Evolutionary conservation across 2,888 invertebrate species (phyloP), one percentile per base, ranked within the genome.

Genomic region (Bellardia pandia): DNA sequence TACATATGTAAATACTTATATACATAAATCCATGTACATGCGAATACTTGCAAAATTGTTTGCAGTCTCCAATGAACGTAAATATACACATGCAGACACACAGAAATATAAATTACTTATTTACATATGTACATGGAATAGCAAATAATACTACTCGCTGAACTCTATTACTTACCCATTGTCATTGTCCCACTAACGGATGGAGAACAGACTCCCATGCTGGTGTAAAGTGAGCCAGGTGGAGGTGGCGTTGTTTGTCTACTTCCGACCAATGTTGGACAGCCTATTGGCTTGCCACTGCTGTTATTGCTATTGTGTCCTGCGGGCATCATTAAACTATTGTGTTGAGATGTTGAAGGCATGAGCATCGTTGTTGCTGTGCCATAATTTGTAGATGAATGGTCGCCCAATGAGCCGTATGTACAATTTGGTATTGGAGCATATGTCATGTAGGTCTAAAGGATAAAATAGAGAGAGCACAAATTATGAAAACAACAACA

Each of bases 291-390:
- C 8, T 82, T 88, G 71, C 86, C 83, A 82, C 84, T 89, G 72
- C 71, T 80, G 68, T 75, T 82, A 60, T 85, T 88, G 71, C 82
- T 85, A 66, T 88, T 87, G 76, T 89, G 89, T 78, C 88, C 88
- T 58, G 89, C 86, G 33, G 89, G 89, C 40, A 90, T 89, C 45
- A 91, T 89, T 88, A 92, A 89, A 80, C 90, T 91, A 88, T 90
- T 89, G 60, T 90, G 90, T 86, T 90, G 90, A 77, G 89, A 89
- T 76, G 90, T 90, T 58, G 85, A 66, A 58, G 93, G 93, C 91
- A 93, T 93, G 64, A 93, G 90, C 89, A 93, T 91, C 42, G 93
- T 92, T 75, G 93, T 91, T 60, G 92, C 91, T 69, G 93, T 90
- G 51, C 91, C 90, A 78, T 92, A 91, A 68, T 90, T 88, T 58